A percentile compares a stretch with the other conserved stretches of the same genome.
Evolutionary conservation across 2,113 vertebrate genomes (phyloP).

Genomic region (Carlito syrichta): DNA sequence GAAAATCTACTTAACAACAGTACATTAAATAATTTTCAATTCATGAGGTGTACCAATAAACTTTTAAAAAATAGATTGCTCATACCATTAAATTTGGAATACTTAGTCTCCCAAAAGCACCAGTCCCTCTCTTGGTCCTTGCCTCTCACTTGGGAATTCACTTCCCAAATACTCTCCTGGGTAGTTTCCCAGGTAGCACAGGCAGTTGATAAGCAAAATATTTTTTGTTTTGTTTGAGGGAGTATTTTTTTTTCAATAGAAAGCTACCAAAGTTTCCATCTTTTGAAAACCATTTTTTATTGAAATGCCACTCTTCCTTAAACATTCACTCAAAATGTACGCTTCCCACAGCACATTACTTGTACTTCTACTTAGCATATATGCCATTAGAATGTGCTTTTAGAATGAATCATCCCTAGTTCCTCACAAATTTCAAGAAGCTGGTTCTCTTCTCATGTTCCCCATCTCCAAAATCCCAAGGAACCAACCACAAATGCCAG

Average conservation of each 20-base stretch:
- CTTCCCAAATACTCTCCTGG: neutral
- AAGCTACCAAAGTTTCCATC: neutral
- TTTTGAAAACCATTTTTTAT: neutral
- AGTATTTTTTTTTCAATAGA: neutral
- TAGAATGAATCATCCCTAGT: neutral
- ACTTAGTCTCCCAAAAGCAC: neutral
- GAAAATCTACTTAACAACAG: neutral
- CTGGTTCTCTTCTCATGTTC: neutral
- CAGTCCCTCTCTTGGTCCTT: neutral
- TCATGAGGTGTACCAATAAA: neutral
- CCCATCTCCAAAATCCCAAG: neutral
- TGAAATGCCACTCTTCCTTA: neutral
- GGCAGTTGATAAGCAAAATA: neutral
- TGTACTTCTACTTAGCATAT: neutral
- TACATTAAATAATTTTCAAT: neutral
- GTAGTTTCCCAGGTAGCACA: neutral
- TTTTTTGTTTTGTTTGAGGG: neutral
- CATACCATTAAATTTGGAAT: neutral
- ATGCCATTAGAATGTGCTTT: neutral
- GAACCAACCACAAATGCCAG: neutral
- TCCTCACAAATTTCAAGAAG: constrained; percentile 20
- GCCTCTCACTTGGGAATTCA: neutral
- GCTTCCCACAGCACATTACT: neutral
- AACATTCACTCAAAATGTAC: neutral
- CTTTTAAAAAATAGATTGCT: neutral